Percentiles rank a stretch among this genome's conserved stretches.
Conservation (phyloP, 1,140 invertebrate genomes). For the Micrasema minimum region DNA sequence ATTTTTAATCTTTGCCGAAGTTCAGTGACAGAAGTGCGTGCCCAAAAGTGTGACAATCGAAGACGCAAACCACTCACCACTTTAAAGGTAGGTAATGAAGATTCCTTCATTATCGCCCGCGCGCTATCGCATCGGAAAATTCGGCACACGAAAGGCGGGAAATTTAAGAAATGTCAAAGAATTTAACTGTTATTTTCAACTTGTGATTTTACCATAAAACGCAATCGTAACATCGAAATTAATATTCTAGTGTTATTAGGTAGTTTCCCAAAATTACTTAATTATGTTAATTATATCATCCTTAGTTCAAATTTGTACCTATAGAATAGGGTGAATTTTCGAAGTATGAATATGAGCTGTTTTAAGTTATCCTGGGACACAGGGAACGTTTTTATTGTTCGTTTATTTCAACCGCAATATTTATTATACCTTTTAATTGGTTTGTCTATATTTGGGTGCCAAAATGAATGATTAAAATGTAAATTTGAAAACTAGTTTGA, state of each 20-base stretch:
- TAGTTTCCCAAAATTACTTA: slow-evolving; percentile 18
- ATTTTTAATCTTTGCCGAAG: neutral
- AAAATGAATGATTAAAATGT: slow-evolving; percentile 24
- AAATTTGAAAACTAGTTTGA: neutral
- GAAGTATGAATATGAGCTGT: slow-evolving; percentile 23
- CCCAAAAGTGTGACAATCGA: neutral
- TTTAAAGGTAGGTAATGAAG: neutral
- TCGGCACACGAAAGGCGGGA: slow-evolving; percentile 8
- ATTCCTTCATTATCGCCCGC: slow-evolving; percentile 11
- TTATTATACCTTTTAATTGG: slow-evolving; percentile 22
- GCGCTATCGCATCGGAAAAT: neutral
- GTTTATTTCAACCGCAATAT: slow-evolving; percentile 36
- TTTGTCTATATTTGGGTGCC: slow-evolving; percentile 22
- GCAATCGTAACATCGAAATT: slow-evolving; percentile 32
- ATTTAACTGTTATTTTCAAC: neutral
- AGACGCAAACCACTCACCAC: too few relatives aligned
- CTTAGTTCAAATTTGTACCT: slow-evolving; percentile 3
- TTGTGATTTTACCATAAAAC: slow-evolving; percentile 22
- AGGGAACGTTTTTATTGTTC: slow-evolving; percentile 25
- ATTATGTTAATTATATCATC: slow-evolving; percentile 15
- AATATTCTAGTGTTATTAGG: slow-evolving; percentile 29
- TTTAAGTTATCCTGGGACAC: slow-evolving; percentile 30
- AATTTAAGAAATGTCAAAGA: slow-evolving; percentile 2
- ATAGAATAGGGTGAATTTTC: slow-evolving; percentile 11
- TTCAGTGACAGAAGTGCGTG: neutral